Evolutionary conservation across 2,888 invertebrate species (phyloP).

Genomic region (Nemoura dubitans): DNA sequence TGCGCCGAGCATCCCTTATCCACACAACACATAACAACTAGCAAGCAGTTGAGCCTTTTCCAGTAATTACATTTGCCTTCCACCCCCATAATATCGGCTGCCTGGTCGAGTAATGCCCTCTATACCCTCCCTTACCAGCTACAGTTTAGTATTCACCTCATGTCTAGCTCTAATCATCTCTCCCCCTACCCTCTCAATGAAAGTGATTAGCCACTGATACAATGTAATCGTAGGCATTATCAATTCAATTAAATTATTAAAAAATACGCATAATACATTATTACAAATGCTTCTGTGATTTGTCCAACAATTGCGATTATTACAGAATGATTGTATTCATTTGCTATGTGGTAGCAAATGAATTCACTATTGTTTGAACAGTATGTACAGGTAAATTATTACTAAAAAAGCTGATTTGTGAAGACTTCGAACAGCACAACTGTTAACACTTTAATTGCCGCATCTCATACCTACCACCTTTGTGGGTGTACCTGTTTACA

Average conservation of each 20-base stretch:
- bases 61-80: conserved; percentile 32
- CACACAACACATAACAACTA: conserved; percentile 12
- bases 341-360: too few species aligned
- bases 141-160: conserved; percentile 41
- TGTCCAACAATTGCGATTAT: not conserved
- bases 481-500: not conserved
- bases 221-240: conserved; percentile 32
- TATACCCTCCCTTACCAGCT: not conserved
- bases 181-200: conserved; percentile 31
- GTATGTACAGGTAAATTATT: not conserved
- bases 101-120: conserved; percentile 37
- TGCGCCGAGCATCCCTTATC: not conserved
- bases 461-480: not conserved
- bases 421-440: not conserved
- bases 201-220: conserved; percentile 42
- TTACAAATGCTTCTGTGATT: not conserved
- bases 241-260: conserved; percentile 26
- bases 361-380: not conserved
- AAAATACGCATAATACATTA: not conserved
- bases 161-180: conserved; percentile 44
- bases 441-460: not conserved
- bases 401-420: not conserved
- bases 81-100: conserved; percentile 25
- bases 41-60: conserved; percentile 26
- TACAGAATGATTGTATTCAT: not conserved